Percentiles rank a stretch among this genome's conserved stretches.
Evolutionary conservation across 2,113 vertebrate species (phyloP).

Genomic region (Ictalurus furcatus): DNA sequence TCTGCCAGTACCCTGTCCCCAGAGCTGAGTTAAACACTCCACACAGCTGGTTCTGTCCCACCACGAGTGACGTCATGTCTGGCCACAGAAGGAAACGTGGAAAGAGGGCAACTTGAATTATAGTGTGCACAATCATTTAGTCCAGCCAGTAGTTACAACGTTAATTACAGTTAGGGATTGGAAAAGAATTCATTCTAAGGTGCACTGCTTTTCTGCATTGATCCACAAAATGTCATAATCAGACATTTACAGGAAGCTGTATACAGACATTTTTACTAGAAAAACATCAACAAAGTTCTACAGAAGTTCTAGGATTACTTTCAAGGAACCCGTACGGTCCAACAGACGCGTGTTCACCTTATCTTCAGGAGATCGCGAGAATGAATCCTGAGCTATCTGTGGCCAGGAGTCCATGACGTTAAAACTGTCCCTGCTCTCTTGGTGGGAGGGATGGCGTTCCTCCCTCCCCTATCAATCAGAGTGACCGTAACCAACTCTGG

Average conservation of each 20-base stretch:
- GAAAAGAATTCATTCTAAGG: neutral
- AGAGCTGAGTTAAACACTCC: conserved; percentile 77
- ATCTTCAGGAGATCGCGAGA: neutral
- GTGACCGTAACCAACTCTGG: neutral
- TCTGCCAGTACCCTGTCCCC: conserved; percentile 75
- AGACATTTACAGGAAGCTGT: neutral
- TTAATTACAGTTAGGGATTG: neutral
- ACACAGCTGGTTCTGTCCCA: conserved; percentile 75
- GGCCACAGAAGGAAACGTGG: neutral
- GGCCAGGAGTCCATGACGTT: neutral
- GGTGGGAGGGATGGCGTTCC: neutral
- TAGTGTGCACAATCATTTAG: neutral
- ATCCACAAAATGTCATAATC: neutral
- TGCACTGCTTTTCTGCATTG: neutral
- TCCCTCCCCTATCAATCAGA: neutral
- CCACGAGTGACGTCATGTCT: conserved; percentile 63
- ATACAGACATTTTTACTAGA: neutral
- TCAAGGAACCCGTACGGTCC: neutral
- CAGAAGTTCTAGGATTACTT: neutral
- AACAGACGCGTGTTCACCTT: neutral
- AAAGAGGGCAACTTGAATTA: neutral
- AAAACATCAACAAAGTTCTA: neutral
- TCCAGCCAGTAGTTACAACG: neutral
- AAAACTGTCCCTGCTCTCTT: no score
- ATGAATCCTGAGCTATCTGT: neutral